Evolutionary conservation across 35 echinoderm and acorn worm genomes (phyloP).

Genomic region (Lytechinus variegatus): DNA sequence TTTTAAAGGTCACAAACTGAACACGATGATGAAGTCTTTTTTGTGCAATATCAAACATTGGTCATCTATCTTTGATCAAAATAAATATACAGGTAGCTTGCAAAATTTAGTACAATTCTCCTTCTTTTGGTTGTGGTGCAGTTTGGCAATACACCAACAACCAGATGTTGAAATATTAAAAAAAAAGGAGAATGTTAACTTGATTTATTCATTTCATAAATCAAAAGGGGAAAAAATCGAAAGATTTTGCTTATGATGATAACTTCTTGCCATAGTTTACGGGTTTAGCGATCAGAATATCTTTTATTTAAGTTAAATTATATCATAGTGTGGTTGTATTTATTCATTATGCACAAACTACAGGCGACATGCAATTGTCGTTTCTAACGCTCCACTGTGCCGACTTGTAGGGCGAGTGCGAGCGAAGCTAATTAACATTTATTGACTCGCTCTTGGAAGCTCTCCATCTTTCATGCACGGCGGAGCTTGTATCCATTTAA

Average conservation of each 20-base stretch:
- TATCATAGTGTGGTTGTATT: background rate
- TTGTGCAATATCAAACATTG: background rate
- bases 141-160: background rate
- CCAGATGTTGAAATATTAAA: too few species aligned
- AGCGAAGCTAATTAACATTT: constrained; percentile 33
- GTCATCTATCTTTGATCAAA: background rate
- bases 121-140: background rate
- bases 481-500: constrained; percentile 40
- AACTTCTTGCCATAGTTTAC: background rate
- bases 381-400: background rate
- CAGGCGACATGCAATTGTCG: background rate
- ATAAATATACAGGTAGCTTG: background rate
- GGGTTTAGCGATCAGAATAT: background rate
- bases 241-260: background rate
- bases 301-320: background rate
- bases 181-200: too few species aligned
- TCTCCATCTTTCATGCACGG: background rate
- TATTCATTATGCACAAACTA: constrained; percentile 10
- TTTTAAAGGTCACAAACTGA: background rate
- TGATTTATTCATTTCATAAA: background rate
- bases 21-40: background rate
- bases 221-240: background rate
- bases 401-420: background rate
- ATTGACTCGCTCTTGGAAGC: background rate
- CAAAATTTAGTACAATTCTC: background rate